Evolutionary conservation across 1,140 invertebrate species (phyloP), one percentile per base, ranked within the genome.

Genomic region (Drosophila pallidifrons): DNA sequence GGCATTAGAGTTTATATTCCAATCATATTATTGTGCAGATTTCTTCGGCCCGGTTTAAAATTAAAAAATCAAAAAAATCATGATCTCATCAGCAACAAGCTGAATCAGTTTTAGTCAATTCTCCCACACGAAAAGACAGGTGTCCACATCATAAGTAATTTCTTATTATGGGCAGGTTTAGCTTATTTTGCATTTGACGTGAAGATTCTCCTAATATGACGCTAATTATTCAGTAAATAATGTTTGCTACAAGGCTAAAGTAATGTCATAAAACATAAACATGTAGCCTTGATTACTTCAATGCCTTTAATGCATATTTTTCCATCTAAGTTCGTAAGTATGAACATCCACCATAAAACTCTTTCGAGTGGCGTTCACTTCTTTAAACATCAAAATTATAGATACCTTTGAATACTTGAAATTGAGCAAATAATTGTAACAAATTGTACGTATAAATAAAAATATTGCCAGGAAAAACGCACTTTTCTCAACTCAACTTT

Each of bases 71-170:
- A n/a, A 64, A 28, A 3, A 38, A 10, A 54, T 52, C n/a, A 68
- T 74, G 71, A 74, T 49, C 46, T 74, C 71, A 74, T 74, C 71
- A 32, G 61, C 20, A 47, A 54, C 7, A 16, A 61, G 20, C 57
- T 73, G 47, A 52, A 28, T 66, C 51, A 54, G 13, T 45, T 15
- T 59, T 41, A 58, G 45, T 63, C 43, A 54, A 11, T 43, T 30
- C 30, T 11, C 71, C 47, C 67, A 49, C 28, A 54, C 67, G 41
- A 38, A 32, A 35, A 32, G 51, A 61, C 55, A 52, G 30, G 16
- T 25, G 57, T 20, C 71, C 66, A 60, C 46, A 25, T 46, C 28
- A 45, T 7, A 66, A 54, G 5, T 35, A 41, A n/a, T 73, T 47
- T 46, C 66, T 57, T 55, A 57, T 61, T 61, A 32, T 65, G 49